These are phyloP conservation scores for Parazoanthus darwini DNA, from an alignment of 92 coral and sea anemone species.

Conservation along the genomic window DNA sequence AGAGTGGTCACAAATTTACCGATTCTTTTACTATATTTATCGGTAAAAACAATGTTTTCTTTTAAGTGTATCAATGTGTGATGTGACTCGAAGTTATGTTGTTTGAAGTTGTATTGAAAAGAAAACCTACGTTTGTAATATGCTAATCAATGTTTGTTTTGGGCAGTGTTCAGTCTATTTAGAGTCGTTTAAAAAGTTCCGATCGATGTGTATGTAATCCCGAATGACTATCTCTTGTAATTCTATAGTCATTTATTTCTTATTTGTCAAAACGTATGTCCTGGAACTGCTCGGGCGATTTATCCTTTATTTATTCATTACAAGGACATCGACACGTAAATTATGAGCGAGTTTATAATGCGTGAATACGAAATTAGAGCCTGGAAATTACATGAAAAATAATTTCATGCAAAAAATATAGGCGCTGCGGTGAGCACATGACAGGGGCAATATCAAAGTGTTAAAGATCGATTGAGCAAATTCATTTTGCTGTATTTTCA, in stretches of 20 bases:
- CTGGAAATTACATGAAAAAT: no score
- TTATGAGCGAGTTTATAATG: no score
- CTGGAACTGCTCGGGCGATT: not conserved
- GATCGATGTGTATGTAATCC: not conserved
- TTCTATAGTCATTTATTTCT: not conserved
- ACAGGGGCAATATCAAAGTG: no score
- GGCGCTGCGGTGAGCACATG: no score
- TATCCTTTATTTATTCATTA: no score
- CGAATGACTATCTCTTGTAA: conserved; percentile 2
- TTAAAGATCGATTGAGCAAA: no score
- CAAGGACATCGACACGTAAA: not conserved
- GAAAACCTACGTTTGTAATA: not conserved
- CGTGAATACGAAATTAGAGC: not conserved
- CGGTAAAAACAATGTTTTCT: not conserved
- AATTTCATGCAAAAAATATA: no score
- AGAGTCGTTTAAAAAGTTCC: conserved; percentile 11
- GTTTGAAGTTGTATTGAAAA: not conserved
- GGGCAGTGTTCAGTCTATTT: conserved; percentile 15
- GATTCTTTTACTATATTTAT: not conserved
- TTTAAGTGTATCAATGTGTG: not conserved
- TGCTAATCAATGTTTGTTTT: not conserved
- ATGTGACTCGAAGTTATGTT: not conserved
- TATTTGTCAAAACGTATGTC: not conserved
- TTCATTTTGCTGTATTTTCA: no score
- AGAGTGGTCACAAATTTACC: not conserved